phyloP scores from a whole-genome alignment of 2,113 vertebrate species.

The Anser brachyrhynchus region DNA sequence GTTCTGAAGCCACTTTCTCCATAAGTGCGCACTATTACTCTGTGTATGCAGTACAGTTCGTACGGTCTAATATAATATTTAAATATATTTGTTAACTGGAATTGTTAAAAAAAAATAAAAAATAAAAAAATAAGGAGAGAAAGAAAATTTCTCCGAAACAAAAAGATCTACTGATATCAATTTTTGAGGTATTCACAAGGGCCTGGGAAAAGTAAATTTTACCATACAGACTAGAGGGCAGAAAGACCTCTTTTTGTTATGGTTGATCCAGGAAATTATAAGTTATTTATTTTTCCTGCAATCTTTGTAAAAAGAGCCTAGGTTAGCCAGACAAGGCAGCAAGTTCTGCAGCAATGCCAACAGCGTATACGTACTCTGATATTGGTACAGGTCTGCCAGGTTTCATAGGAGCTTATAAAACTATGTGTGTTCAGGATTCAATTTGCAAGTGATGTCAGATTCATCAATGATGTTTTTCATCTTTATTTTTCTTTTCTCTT shows the following conservation, averaged over 20 bases:
- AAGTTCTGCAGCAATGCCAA: not conserved
- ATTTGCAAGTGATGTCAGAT: not conserved
- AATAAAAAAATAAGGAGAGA: not conserved
- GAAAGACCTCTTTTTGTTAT: not conserved
- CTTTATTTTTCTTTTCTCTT: not conserved
- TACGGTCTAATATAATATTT: not conserved
- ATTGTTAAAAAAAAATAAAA: not conserved
- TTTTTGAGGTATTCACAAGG: not conserved
- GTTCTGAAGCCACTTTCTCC: not conserved
- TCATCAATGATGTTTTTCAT: slow-evolving; percentile 11
- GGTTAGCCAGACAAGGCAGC: not conserved
- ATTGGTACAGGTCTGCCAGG: not conserved
- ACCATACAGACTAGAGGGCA: not conserved
- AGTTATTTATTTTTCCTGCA: not conserved
- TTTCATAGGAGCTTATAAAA: not conserved
- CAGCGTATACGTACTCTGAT: not conserved
- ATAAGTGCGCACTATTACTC: not conserved
- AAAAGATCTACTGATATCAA: not conserved
- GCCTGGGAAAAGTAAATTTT: not conserved
- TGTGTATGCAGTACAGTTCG: not conserved
- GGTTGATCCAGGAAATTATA: not conserved
- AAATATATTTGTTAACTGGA: not conserved
- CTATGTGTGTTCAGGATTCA: not conserved
- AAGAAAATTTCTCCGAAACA: not conserved
- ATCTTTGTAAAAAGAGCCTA: not conserved